Evolutionary conservation across 53 echinoderm and acorn worm species (phyloP).

Genomic region (Zoroaster sp.): DNA sequence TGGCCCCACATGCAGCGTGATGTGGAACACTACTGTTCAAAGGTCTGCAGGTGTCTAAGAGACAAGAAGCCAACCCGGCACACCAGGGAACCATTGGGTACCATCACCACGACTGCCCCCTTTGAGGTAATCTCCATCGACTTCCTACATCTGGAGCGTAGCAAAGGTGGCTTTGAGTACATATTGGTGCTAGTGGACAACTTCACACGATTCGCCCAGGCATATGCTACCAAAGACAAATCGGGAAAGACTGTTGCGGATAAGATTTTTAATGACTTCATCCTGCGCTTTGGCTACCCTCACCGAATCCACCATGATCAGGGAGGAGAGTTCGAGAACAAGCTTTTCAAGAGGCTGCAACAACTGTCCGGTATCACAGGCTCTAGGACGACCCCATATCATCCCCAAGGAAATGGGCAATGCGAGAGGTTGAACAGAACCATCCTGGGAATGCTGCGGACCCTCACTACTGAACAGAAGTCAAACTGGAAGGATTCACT

Average conservation of each 20-base stretch:
- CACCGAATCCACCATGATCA: slow-evolving; percentile 71
- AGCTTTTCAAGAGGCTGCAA: slow-evolving; percentile 52
- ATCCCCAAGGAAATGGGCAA: slow-evolving; percentile 58
- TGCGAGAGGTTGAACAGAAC: slow-evolving; percentile 52
- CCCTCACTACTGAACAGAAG: slow-evolving; percentile 42
- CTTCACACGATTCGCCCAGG: too few species aligned
- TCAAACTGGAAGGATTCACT: slow-evolving; percentile 44
- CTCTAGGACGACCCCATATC: slow-evolving; percentile 61
- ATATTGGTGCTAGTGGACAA: slow-evolving; percentile 67
- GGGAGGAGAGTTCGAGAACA: slow-evolving; percentile 74
- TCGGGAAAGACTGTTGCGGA: too few species aligned
- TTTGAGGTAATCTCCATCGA: too few species aligned
- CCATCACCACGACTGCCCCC: too few species aligned
- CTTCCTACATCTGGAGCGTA: too few species aligned
- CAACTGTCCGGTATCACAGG: neutral
- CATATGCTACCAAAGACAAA: too few species aligned
- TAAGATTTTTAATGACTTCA: slow-evolving; percentile 69
- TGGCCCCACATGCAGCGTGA: too few species aligned
- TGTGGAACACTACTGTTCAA: too few species aligned
- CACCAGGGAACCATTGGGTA: too few species aligned
- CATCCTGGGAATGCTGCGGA: slow-evolving; percentile 31
- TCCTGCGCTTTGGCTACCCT: slow-evolving; percentile 70
- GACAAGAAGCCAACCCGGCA: too few species aligned
- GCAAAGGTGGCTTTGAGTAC: too few species aligned
- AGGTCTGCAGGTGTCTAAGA: too few species aligned